phyloP scores from a whole-genome alignment of 2,888 invertebrate species.

The Parasteatoda lunata region DNA sequence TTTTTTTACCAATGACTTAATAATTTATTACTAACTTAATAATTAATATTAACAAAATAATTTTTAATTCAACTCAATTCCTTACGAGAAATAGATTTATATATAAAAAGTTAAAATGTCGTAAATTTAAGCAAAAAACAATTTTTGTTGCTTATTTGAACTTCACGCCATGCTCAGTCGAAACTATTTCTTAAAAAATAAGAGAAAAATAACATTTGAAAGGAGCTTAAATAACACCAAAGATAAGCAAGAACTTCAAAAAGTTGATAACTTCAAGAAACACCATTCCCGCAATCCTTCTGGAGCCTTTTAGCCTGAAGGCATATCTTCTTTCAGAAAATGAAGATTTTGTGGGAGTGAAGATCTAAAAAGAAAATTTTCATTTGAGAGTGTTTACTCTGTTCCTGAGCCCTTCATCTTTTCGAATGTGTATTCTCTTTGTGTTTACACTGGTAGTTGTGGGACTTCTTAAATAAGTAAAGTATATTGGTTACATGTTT shows the following conservation, averaged over 20 bases:
- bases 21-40: no score
- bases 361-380: constrained; percentile 17
- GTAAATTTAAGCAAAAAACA: no score
- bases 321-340: background rate
- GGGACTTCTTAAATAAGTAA: constrained; percentile 12
- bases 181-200: no score
- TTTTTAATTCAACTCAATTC: no score
- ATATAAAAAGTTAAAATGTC: no score
- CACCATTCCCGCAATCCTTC: background rate
- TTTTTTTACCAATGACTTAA: no score
- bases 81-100: no score
- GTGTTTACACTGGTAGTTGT: constrained; percentile 19
- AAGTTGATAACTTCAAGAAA: constrained; percentile 11
- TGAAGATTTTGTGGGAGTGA: background rate
- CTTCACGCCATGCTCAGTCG: no score
- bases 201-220: background rate
- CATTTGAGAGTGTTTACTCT: constrained; percentile 21
- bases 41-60: no score
- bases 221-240: background rate
- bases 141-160: no score
- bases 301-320: background rate
- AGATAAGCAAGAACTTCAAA: background rate
- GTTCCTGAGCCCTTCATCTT: background rate
- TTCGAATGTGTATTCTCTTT: background rate
- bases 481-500: constrained; percentile 7